Evolutionary conservation across 2,888 invertebrate genomes (phyloP), one percentile per base, ranked within the genome.

Genomic region (Sylvicola cinctus): DNA sequence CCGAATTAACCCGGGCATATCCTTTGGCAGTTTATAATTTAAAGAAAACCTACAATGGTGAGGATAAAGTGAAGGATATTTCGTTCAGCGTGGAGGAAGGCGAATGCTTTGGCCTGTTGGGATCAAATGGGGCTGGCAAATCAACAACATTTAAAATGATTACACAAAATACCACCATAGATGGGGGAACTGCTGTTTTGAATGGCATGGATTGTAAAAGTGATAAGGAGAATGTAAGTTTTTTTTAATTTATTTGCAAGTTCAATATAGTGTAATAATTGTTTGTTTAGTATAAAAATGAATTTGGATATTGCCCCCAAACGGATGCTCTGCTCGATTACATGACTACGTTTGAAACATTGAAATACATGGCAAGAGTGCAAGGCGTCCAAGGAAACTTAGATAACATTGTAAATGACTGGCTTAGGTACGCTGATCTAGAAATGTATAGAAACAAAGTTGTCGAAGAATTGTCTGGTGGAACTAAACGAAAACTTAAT

Each of bases 251-350:
- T 20, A 20, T 6, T n/a, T 31, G 11, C 27, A n/a, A 13, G 10
- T 5, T 27, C 28, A 11, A 23, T 10, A 12, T 13, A 23, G 10
- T 34, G 38, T 40, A 26, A 39, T 42, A 31, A 35, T 31, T 15
- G 38, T 41, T 13, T 35, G 38, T 23, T 37, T 55, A 79, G 72
- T 84, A 78, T 49, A 61, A 78, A 34, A 63, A 66, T 34, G 62
- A 68, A 39, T 68, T 88, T 49, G 85, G 88, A 16, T 91, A 91
- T 57, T 91, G 91, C 52, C 90, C 91, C 0, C 91, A 91, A 61
- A 75, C 74, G 52, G 74, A 79, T 57, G 83, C 83, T 0, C 55
- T 88, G 30, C 76, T 87, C 46, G 68, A 66, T 36, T 74, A 74
- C 45, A 65, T 85, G 50, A 80, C 83, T 7, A 77, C 81, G 0